Conservation (phyloP, 2,797 vertebrate species). For the Sebastes minor region DNA sequence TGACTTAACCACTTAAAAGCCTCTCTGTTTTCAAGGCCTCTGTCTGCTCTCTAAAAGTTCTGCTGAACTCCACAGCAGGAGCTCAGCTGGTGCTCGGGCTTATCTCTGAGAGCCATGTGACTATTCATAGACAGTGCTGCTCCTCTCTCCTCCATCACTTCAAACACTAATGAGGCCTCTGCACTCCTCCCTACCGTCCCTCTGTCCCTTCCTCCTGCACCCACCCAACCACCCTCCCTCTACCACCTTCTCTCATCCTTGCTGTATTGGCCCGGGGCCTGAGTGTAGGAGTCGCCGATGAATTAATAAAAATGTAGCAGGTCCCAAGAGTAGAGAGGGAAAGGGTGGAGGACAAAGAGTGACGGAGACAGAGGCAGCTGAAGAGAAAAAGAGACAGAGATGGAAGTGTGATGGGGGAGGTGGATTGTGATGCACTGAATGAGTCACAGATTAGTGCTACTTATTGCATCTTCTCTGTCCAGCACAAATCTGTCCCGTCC, state of each 20-base stretch:
- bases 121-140: conserved; percentile 66
- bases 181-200: neutral
- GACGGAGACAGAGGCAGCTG: conserved; percentile 4
- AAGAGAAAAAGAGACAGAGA: neutral
- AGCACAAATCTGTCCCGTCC: conserved; percentile 48
- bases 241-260: conserved; percentile 16
- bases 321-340: conserved; percentile 20
- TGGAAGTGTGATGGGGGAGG: conserved; percentile 41
- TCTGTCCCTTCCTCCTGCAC: neutral
- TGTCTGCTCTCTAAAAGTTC: conserved; percentile 32
- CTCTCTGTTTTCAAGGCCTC: conserved; percentile 5
- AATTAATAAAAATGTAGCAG: conserved; percentile 60
- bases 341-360: conserved; percentile 34
- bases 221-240: conserved; percentile 17
- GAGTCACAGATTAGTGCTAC: conserved; percentile 67
- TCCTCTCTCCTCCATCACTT: conserved; percentile 58
- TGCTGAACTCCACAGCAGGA: conserved; percentile 33
- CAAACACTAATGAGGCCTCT: conserved; percentile 62
- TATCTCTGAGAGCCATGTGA: conserved; percentile 38
- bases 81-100: conserved; percentile 19
- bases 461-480: conserved; percentile 51
- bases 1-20: conserved; percentile 7
- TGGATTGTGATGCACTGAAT: conserved; percentile 44
- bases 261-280: conserved; percentile 23
- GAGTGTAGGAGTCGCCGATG: conserved; percentile 30